A percentile compares a stretch with the other conserved stretches of the same genome.
Conservation (phyloP, 2,113 vertebrate species). For the Charina bottae region DNA sequence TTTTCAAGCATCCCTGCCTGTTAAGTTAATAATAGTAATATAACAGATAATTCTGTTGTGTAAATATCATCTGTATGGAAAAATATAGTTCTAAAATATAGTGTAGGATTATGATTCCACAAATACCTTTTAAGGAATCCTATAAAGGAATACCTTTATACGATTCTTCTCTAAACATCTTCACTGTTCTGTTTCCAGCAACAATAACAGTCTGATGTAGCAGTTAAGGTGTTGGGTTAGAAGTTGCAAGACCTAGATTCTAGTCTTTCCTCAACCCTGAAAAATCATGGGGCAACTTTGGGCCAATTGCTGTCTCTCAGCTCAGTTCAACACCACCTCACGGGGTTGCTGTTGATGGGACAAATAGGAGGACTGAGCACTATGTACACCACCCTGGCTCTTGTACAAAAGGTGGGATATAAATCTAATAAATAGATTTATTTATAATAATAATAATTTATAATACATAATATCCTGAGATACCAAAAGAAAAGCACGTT, state of each 20-base stretch:
- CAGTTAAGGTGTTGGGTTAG: not conserved
- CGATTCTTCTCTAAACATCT: not conserved
- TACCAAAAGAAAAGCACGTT: conserved; percentile 1
- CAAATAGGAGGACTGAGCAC: not conserved
- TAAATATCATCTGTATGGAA: not conserved
- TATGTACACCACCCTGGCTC: not conserved
- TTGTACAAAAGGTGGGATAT: not conserved
- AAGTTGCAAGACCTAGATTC: not conserved
- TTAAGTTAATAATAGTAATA: not conserved
- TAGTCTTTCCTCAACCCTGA: not conserved
- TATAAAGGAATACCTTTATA: not conserved
- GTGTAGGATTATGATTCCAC: not conserved
- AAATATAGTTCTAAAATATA: no score
- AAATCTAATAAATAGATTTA: not conserved
- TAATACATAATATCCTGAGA: not conserved
- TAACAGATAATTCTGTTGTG: not conserved
- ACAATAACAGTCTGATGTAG: not conserved
- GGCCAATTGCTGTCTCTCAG: not conserved
- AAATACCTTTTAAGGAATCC: not conserved
- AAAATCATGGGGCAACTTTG: not conserved
- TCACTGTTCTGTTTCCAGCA: not conserved
- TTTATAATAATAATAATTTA: no score
- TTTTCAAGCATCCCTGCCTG: not conserved
- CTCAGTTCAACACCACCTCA: not conserved
- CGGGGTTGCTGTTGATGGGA: not conserved